Percentiles rank a stretch among this genome's conserved stretches.
Evolutionary conservation across 1,140 invertebrate genomes (phyloP).

Genomic region (Pogonognathellus flavescens): DNA sequence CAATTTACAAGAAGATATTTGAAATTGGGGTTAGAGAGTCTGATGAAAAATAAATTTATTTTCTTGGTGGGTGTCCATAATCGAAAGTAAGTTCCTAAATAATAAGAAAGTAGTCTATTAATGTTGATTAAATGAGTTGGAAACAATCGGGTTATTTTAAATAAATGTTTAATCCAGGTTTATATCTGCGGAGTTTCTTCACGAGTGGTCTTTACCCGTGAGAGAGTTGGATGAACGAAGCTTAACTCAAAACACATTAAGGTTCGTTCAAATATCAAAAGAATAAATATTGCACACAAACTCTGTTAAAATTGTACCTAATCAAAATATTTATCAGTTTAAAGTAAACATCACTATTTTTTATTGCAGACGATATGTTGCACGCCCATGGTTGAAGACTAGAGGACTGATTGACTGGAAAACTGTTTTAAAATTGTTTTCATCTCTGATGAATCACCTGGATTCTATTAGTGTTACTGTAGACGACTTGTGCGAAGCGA

Average conservation of each 20-base stretch:
- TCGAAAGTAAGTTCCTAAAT: background rate
- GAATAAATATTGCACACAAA: too few relatives aligned
- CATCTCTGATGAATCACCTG: background rate
- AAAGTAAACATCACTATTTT: background rate
- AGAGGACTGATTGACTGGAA: background rate
- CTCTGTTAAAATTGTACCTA: too few relatives aligned
- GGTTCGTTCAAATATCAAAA: background rate
- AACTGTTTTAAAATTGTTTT: background rate
- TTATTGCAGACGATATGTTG: background rate
- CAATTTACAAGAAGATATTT: conserved; percentile 3
- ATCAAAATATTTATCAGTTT: too few relatives aligned
- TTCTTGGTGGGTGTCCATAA: background rate
- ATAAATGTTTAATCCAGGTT: background rate
- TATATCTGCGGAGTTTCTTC: conserved; percentile 2
- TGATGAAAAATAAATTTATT: conserved; percentile 16
- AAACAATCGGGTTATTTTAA: too few relatives aligned
- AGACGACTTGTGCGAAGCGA: background rate
- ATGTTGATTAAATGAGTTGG: background rate
- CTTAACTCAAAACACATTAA: background rate
- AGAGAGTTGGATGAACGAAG: background rate
- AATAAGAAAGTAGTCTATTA: too few relatives aligned
- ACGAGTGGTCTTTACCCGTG: background rate
- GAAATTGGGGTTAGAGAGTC: background rate
- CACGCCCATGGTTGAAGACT: conserved; percentile 1
- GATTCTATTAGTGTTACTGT: background rate